Evolutionary conservation across 2,888 invertebrate species (phyloP), one percentile per base, ranked within the genome.

Genomic region (Oscheius onirici): DNA sequence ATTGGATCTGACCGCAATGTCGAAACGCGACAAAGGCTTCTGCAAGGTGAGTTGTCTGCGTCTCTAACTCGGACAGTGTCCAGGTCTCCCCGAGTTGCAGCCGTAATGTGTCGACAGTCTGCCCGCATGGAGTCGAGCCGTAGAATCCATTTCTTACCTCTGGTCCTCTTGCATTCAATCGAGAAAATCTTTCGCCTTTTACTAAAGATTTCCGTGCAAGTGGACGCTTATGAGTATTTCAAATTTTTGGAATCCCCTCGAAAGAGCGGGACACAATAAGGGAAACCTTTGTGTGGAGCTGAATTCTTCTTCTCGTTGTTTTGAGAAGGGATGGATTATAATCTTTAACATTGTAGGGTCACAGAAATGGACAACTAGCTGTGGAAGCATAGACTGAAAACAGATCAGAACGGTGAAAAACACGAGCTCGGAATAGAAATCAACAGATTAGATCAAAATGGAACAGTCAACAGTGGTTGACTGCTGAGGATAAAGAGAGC

Each of bases 141-240:
- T 17, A 10, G 10, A 17, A 10, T 2, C 17, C 6, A 3, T 17
- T 1, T 2, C 10, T 17, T 17, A 63, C 63, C 63, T 63, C 63
- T 63, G 63, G 63, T 63, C 20, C 63, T 66, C 66, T 68, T 69
- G 69, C 69, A 69, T 73, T 76, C 65, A 54, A 71, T 65, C 79
- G 79, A 76, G 75, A 77, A 80, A 84, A 82, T 82, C 81, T 82
- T 82, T 82, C 79, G 81, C 82, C 81, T 82, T 82, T 82, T 82
- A 82, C 81, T 81, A 81, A 81, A 81, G 80, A 82, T 81, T 81
- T 81, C 80, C 81, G 81, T 81, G 81, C 80, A 79, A 72, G 63
- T 63, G 63, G 63, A 63, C 63, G 63, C 63, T n/a, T 63, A 63
- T 63, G 63, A 63, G 63, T 63, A 63, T 44, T 63, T 46, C 28